A percentile compares a stretch with the other conserved stretches of the same genome.
phyloP scores from a whole-genome alignment of 1,140 invertebrate species.

The Bombus cullumanus region DNA sequence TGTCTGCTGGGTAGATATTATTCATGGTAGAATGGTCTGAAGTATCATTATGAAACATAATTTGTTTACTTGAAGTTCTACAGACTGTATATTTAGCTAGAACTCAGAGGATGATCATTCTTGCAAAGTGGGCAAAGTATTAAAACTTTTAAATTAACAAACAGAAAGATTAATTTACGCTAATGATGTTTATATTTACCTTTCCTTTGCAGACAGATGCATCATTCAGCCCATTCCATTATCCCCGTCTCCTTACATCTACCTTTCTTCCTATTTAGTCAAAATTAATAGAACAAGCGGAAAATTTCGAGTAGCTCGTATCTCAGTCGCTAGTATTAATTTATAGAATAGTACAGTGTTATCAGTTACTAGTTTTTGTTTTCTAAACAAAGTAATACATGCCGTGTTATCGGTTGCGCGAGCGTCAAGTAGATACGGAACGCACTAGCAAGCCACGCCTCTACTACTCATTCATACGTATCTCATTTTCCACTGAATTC shows the following conservation, averaged over 20 bases:
- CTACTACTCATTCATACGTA: too few relatives aligned
- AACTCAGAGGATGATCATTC: background rate
- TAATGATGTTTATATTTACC: too few relatives aligned
- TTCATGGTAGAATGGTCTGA: background rate
- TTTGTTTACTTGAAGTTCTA: background rate
- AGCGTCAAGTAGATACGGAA: background rate
- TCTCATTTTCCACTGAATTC: background rate
- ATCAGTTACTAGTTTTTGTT: too few relatives aligned
- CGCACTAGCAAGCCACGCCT: background rate
- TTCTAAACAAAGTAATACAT: too few relatives aligned
- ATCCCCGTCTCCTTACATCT: background rate
- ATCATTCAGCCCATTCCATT: too few relatives aligned
- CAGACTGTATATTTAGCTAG: background rate
- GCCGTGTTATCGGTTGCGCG: too few relatives aligned
- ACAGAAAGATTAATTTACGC: too few relatives aligned
- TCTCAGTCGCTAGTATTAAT: too few relatives aligned
- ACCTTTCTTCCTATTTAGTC: background rate
- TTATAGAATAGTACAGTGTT: too few relatives aligned
- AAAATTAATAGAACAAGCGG: background rate
- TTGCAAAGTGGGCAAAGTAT: background rate
- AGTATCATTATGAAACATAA: background rate
- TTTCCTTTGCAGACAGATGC: too few relatives aligned
- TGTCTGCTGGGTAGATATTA: background rate
- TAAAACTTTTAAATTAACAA: background rate
- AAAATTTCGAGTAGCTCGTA: too few relatives aligned